Base-by-base conservation (phyloP, 1,140 invertebrate species). In the Harpegnathos saltator region DNA sequence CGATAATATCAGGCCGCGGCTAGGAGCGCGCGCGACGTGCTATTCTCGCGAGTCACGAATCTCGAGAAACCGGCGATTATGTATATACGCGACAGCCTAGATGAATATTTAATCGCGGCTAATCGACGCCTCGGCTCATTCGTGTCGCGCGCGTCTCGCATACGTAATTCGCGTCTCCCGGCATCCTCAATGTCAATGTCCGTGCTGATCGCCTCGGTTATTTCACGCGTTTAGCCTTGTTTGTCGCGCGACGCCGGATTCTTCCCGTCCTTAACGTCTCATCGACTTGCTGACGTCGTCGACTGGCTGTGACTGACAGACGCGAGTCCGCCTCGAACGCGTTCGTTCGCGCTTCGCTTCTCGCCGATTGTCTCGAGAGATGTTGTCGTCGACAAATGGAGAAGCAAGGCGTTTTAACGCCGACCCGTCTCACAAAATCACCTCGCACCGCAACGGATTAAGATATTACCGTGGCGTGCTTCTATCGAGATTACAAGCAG, bases 401-500 rank as follows among this genome's bases (percentile, higher is more conserved):
- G 54, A 56, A 56, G 22, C 54, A 22, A 56, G 19, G 7, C n/a
- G 29, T 58, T 58, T 68, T 63, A 9, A 75, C 63, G 24, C 24
- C 24, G n/a, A 38, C 50, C 38, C 14, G 33, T 17, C 17, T 19
- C 22, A 17, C 22, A 29, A 56, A 58, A 58, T 58, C 66, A 69
- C 52, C n/a, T 58, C 22, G 33, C n/a, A 58, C 50, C 63, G 63
- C 50, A 68, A 44, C 68, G 22, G 17, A 69, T 69, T 58, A 56
- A 56, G 38, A 44, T 44, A 44, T 44, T 44, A 44, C 38, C 38
- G 38, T 7, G 38, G 29, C 29, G n/a, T 11, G 17, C 50, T 78
- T 68, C 22, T 33, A 69, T 69, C 61, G 65, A 58, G 75, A 58
- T 80, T 69, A 80, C 22, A 44, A 26, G 33, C 29, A 63, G 14